Evolutionary conservation across 2,113 vertebrate genomes (phyloP), one percentile per base, ranked within the genome.

Genomic region (Cochlearius cochlearius): DNA sequence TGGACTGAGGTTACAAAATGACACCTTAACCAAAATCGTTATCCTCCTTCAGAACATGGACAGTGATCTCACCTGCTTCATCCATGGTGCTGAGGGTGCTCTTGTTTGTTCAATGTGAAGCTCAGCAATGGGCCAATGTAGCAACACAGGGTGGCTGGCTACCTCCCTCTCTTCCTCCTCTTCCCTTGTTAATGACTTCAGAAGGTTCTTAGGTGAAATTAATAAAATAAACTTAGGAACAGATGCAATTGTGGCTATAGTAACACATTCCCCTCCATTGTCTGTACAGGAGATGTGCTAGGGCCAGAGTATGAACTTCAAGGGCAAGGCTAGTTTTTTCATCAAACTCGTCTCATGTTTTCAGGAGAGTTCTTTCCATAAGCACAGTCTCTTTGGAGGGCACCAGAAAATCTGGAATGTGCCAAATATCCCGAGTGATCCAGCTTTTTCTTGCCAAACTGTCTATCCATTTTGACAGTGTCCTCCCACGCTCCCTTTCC

Each of bases 1-100:
- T 9, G 14, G 38, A 12, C 34, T 0, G 11, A 63, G 7, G 10
- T 4, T 59, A 27, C 18, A 39, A 83, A 76, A 25, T 8, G 4
- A 13, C 1, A 4, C 30, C 20, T 47, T 73, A 50, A 8, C 30
- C 29, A 34, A 41, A 66, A 36, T 34, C 0, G 0, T 62, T 36
- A n/a, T 36, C 14, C 5, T 68, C 15, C 4, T 50, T 77, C 8
- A 6, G 36, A 25, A 22, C 2, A 1, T 2, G 38, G 50, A 1
- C 6, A 2, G 10, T 38, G 32, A 7, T 30, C 32, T 74, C 32
- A 12, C 16, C 71, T 50, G 26, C 2, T 9, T 45, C 52, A 25
- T 17, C 29, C 2, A 1, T 1, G 10, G n/a, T 39, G 47, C 27
- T 39, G 41, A 81, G 32, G 11, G 26, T 39, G 36, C 19, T 66